Conservation (phyloP, 2,888 invertebrate genomes). For the Meteorus colon region DNA sequence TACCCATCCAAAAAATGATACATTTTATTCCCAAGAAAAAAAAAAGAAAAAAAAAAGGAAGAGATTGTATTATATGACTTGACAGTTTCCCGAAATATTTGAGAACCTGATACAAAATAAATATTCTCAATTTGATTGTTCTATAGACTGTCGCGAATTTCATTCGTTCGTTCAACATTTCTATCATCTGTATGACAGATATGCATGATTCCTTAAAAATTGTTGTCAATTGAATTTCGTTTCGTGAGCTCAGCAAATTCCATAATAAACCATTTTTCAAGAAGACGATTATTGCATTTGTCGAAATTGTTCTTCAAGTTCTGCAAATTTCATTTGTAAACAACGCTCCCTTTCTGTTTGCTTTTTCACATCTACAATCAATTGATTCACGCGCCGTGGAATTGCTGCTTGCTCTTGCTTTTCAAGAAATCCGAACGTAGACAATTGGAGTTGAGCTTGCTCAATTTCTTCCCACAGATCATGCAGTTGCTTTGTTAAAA, state of each 20-base stretch:
- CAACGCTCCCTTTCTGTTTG: conserved; percentile 93
- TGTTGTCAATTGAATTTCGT: too few species aligned
- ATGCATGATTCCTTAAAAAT: too few species aligned
- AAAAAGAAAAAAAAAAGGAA: neutral
- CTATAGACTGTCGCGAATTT: neutral
- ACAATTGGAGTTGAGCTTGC: conserved; percentile 89
- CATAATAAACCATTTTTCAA: neutral
- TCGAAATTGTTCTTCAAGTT: conserved; percentile 80
- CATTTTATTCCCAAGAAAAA: neutral
- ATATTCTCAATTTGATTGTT: neutral
- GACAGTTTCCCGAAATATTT: too few species aligned
- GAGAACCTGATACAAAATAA: neutral
- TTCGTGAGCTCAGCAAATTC: neutral
- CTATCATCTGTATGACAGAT: neutral
- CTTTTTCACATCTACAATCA: conserved; percentile 93
- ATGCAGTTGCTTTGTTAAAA: conserved; percentile 89
- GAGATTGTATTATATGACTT: neutral
- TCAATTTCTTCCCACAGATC: conserved; percentile 93
- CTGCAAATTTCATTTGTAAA: conserved; percentile 88
- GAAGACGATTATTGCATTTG: conserved; percentile 53
- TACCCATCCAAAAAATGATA: neutral
- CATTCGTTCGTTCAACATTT: neutral
- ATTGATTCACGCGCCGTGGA: conserved; percentile 90
- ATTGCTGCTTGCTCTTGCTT: conserved; percentile 93
- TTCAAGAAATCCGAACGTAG: conserved; percentile 92